Percentiles rank a stretch among this genome's conserved stretches.
These are phyloP conservation scores for Chascanopsetta lugubris DNA, from an alignment of 2,113 vertebrate genomes.

Conservation along the genomic window DNA sequence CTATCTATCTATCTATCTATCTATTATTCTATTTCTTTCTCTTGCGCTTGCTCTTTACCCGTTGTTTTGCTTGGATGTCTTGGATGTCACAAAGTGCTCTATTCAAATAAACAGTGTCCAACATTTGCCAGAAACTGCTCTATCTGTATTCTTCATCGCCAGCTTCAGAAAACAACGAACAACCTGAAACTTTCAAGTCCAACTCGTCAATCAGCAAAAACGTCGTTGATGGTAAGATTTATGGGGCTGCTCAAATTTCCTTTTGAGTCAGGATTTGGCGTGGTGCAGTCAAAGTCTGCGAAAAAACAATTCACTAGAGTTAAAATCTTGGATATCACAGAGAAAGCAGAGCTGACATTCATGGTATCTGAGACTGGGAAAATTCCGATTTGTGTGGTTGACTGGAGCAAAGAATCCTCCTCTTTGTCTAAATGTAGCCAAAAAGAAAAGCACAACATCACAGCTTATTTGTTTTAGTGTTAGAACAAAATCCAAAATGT, in stretches of 20 bases:
- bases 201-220: conserved; percentile 1
- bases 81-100: too few species aligned
- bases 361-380: background rate
- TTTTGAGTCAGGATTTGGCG: background rate
- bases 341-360: background rate
- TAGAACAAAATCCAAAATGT: background rate
- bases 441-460: background rate
- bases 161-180: background rate
- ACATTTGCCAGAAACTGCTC: background rate
- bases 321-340: background rate
- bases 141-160: background rate
- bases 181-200: background rate
- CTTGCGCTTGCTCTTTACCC: too few species aligned
- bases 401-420: background rate
- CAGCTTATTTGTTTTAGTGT: background rate
- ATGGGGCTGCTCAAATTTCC: conserved; percentile 13
- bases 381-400: conserved; percentile 1
- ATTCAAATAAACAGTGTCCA: background rate
- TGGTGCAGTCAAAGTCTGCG: background rate
- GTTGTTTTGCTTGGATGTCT: too few species aligned
- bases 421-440: background rate
- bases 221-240: background rate
- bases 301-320: background rate
- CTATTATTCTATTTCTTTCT: too few species aligned
- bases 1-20: too few species aligned